Evolutionary conservation across 2,113 vertebrate genomes (phyloP), one percentile per base, ranked within the genome.

Genomic region (Sinocyclocheilus maitianheensis): DNA sequence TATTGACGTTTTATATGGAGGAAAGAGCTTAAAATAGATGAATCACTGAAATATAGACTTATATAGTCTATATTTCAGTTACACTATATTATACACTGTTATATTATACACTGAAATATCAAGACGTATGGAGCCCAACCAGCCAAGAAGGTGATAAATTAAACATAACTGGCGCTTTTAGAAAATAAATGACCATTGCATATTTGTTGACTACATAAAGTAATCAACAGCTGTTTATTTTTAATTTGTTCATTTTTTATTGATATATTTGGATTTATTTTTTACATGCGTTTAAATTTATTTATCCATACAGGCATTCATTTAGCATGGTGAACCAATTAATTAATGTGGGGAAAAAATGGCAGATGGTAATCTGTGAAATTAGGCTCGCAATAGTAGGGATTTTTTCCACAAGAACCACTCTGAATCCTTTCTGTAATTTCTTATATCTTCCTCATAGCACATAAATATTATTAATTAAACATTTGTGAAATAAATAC

Each of bases 121-220:
- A 48, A 75, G 40, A 75, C 40, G 5, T 13, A 37, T 74, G 71
- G 43, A 37, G 71, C 13, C 1, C 18, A 72, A 20, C 3, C 30
- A 72, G 30, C 67, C 69, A 72, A 40, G 69, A 43, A 72, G 69
- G 37, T 43, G 72, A 24, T 40, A n/a, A 75, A 48, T 75, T 12
- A 75, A 46, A 75, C 11, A n/a, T n/a, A 75, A 40, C 69, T 40
- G 9, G 37, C 0, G 20, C 34, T 48, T 48, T 22, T 24, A n/a
- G 40, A 75, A 75, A 40, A 46, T 11, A 75, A 48, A n/a, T 16
- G 16, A 9, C 7, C 26, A 20, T 48, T 22, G 4, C 34, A 74
- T 46, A 10, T 74, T 43, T 72, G 37, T 40, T 43, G 69, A n/a
- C 37, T 72, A 67, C 4, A 12, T 12, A 26, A 65, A 67, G 63